These are phyloP conservation scores for Aplochiton taeniatus DNA, from an alignment of 2,797 vertebrate genomes.

Conservation along the genomic window DNA sequence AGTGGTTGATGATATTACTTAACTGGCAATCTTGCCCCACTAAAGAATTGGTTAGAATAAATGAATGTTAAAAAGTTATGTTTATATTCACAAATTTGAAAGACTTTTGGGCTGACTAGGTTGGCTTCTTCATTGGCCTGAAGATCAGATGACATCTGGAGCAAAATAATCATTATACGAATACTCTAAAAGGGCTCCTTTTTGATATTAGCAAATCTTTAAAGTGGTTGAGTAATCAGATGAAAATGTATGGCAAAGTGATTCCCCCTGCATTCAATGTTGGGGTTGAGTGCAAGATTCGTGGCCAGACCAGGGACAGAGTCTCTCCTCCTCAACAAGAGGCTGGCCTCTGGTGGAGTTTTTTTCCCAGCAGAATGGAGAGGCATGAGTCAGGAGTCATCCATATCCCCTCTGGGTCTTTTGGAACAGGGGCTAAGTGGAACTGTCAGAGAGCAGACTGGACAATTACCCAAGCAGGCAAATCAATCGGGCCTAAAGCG, in stretches of 20 bases:
- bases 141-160: not conserved
- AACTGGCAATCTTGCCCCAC: slow-evolving; percentile 1
- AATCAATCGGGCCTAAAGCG: slow-evolving; percentile 41
- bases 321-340: slow-evolving; percentile 19
- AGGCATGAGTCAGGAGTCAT: slow-evolving; percentile 15
- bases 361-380: slow-evolving; percentile 22
- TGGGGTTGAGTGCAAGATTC: not conserved
- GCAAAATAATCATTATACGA: not conserved
- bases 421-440: slow-evolving; percentile 14
- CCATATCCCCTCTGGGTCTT: slow-evolving; percentile 17
- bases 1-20: slow-evolving; percentile 14
- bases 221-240: slow-evolving; percentile 8
- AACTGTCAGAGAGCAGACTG: slow-evolving; percentile 20
- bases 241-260: not conserved
- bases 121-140: not conserved
- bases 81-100: too few species aligned
- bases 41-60: too few species aligned
- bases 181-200: not conserved
- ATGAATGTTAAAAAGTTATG: too few species aligned
- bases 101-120: too few species aligned
- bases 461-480: slow-evolving; percentile 44
- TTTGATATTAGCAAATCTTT: slow-evolving; percentile 1
- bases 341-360: slow-evolving; percentile 17
- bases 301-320: slow-evolving; percentile 7
- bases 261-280: not conserved